Conservation (phyloP, 2,888 invertebrate species). For the Parascotia fuliginaria region DNA sequence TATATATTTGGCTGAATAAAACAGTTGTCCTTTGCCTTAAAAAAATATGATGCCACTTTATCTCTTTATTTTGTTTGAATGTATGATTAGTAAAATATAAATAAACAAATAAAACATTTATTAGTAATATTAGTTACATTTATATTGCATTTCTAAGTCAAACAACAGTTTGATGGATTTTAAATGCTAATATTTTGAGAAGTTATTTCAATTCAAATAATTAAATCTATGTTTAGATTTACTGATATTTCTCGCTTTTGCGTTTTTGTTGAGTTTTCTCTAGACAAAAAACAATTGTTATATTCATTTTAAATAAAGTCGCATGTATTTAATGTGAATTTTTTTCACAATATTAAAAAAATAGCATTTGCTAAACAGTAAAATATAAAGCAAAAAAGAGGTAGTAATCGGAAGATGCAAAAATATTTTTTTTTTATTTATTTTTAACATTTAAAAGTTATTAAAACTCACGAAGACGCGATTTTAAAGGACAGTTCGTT, state of each 20-base stretch:
- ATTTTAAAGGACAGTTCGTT: no score
- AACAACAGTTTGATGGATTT: no score
- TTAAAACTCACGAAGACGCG: neutral
- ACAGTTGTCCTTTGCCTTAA: conserved; percentile 6
- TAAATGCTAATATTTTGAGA: no score
- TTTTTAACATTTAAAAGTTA: conserved; percentile 12
- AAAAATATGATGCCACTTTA: neutral
- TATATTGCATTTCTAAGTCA: no score
- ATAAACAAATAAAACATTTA: no score
- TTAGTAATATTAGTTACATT: no score
- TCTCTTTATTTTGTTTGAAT: no score
- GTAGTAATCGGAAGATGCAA: conserved; percentile 52
- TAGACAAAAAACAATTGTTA: conserved; percentile 12
- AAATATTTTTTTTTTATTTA: conserved; percentile 37
- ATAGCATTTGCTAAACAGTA: conserved; percentile 12
- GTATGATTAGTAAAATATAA: no score
- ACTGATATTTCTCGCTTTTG: no score
- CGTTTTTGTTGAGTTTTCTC: no score
- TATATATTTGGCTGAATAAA: conserved; percentile 16
- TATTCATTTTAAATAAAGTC: conserved; percentile 11
- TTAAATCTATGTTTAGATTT: no score
- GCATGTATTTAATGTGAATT: conserved; percentile 14
- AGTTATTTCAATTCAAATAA: no score
- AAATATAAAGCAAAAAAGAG: conserved; percentile 42
- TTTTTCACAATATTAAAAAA: conserved; percentile 16